Conservation (phyloP, 2,888 invertebrate species). For the Fragum fragum region DNA sequence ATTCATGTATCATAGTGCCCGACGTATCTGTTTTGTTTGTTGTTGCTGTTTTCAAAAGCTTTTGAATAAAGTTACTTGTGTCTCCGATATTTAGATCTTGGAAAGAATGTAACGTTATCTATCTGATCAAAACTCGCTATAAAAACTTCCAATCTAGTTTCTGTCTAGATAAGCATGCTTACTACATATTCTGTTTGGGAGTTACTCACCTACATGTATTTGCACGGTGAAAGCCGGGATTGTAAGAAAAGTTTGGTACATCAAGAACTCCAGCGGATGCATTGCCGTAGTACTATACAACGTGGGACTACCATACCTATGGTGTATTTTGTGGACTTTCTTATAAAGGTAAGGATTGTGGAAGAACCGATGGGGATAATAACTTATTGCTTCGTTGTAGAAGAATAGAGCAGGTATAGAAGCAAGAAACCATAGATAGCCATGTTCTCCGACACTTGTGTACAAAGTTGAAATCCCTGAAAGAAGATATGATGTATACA, state of each 20-base stretch:
- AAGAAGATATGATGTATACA: background rate
- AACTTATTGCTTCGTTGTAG: constrained; percentile 90
- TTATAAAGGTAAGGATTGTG: constrained; percentile 90
- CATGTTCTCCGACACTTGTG: constrained; percentile 90
- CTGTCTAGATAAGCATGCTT: too few species aligned
- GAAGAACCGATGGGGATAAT: constrained; percentile 89
- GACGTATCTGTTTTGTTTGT: too few species aligned
- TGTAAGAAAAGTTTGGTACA: constrained; percentile 90
- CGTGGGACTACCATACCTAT: constrained; percentile 92
- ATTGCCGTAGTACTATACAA: constrained; percentile 90
- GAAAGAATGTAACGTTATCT: too few species aligned
- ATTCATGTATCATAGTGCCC: too few species aligned
- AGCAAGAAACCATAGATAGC: constrained; percentile 90
- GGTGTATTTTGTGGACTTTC: constrained; percentile 92
- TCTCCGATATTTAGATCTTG: too few species aligned
- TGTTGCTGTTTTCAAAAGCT: too few species aligned
- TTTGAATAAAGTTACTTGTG: too few species aligned
- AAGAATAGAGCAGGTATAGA: constrained; percentile 91
- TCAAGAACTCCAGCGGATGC: constrained; percentile 91
- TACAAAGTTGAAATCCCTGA: constrained; percentile 90
- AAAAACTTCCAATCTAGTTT: too few species aligned
- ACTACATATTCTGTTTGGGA: too few species aligned
- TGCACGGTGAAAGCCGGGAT: constrained; percentile 89
- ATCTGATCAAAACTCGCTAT: too few species aligned
- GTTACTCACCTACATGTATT: constrained; percentile 90